Conservation (phyloP, 2,888 invertebrate species). For the Eupsilia transversa region DNA sequence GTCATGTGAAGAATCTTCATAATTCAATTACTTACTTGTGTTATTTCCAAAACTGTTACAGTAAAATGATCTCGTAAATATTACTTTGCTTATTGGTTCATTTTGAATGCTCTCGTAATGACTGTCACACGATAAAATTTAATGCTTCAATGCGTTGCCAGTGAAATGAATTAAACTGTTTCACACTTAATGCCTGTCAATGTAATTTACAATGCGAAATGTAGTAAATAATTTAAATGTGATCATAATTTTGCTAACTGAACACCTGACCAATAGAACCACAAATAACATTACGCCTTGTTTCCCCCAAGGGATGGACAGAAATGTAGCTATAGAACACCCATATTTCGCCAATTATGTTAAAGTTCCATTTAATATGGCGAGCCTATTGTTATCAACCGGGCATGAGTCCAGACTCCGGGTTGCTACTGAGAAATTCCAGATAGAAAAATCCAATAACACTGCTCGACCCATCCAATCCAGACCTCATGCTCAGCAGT, state of each 20-base stretch:
- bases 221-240: conserved; percentile 7
- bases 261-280: background rate
- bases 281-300: too few relatives aligned
- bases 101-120: background rate
- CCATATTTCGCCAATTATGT: too few relatives aligned
- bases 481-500: too few relatives aligned
- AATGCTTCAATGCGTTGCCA: conserved; percentile 20
- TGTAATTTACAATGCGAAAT: conserved; percentile 17
- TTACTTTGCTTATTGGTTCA: background rate
- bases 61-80: background rate
- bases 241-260: background rate
- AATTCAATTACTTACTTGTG: background rate
- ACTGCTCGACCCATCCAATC: too few relatives aligned
- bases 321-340: too few relatives aligned
- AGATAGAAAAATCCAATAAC: too few relatives aligned
- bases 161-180: conserved; percentile 20
- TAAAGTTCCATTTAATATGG: too few relatives aligned
- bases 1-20: too few relatives aligned
- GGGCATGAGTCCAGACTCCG: too few relatives aligned
- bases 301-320: too few relatives aligned
- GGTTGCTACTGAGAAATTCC: too few relatives aligned
- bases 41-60: background rate
- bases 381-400: too few relatives aligned
- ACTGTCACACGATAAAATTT: conserved; percentile 17
- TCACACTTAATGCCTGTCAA: background rate